phyloP scores from a whole-genome alignment of 2,113 vertebrate genomes.

The Tichodroma muraria region DNA sequence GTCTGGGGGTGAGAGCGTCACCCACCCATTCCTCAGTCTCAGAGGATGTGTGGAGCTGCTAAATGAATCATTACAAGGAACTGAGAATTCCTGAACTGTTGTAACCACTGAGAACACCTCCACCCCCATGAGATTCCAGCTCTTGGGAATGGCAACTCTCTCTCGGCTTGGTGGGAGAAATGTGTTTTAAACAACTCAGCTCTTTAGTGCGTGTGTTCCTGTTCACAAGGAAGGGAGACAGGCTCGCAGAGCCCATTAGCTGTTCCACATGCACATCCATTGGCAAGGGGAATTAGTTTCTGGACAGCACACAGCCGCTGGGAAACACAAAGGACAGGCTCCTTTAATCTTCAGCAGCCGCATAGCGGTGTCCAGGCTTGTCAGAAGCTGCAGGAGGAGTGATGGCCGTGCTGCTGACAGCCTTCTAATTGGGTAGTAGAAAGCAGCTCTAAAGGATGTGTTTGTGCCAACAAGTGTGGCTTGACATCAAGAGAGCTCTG shows the following conservation, averaged over 20 bases:
- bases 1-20: neutral
- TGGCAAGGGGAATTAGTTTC: slow-evolving; percentile 6
- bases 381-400: slow-evolving; percentile 53
- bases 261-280: neutral
- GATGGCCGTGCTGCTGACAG: slow-evolving; percentile 62
- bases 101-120: neutral
- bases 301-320: neutral
- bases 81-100: neutral
- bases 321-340: neutral
- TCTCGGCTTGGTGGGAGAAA: neutral
- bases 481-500: neutral
- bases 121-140: neutral
- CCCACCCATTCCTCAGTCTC: neutral
- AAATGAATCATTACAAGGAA: neutral
- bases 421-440: slow-evolving; percentile 67
- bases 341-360: slow-evolving; percentile 34
- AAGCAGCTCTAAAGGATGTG: slow-evolving; percentile 47
- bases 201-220: neutral
- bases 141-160: neutral
- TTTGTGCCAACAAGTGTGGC: slow-evolving; percentile 46
- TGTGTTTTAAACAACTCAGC: neutral
- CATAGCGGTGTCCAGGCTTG: neutral
- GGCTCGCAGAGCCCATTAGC: neutral
- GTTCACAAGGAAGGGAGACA: neutral
- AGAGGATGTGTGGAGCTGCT: neutral